Evolutionary conservation across 2,113 vertebrate genomes (phyloP), one percentile per base, ranked within the genome.

Genomic region (Poeciliopsis retropinna): DNA sequence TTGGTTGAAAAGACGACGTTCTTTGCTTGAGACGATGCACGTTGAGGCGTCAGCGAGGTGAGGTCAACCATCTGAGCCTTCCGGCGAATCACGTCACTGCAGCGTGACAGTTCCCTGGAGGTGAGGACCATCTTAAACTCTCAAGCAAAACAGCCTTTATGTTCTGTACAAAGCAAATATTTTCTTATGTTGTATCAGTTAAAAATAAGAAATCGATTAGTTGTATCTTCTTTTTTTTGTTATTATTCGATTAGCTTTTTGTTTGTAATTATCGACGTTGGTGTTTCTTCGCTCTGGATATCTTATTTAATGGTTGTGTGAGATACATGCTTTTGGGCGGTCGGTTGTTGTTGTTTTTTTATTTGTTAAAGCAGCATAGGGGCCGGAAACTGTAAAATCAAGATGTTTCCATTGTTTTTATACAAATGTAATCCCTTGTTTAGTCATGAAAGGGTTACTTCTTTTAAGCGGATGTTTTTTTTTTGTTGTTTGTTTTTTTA

Each of bases 231-330:
- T 54, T 75, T 63, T 37, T 34, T 10, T 34, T 34, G 1, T 37
- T 37, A 1, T 37, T 69, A 73, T 88, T 73, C 61, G 63, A 11
- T 84, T 84, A 3, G 27, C 76, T 81, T 86, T 89, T 85, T 80
- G 66, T 87, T 83, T 87, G 27, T 82, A 75, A 83, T 71, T 78
- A 54, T 74, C 54, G 62, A 72, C 75, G 30, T 37, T 63, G 89
- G 78, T 57, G 14, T 83, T 86, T 73, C 67, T 81, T 75, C 82
- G 70, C 72, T 72, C 64, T 62, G 60, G 67, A 81, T 75, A 76
- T 85, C 67, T 86, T 91, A 91, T 92, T 92, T 90, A 92, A 90
- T 83, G 83, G 60, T 72, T 66, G 64, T 86, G 66, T 82, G 54
- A 82, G 85, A 73, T 79, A 81, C 74, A 77, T 79, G 76, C 80